These are phyloP conservation scores for Icerya purchasi DNA, from an alignment of 2,888 invertebrate genomes.

Conservation along the genomic window DNA sequence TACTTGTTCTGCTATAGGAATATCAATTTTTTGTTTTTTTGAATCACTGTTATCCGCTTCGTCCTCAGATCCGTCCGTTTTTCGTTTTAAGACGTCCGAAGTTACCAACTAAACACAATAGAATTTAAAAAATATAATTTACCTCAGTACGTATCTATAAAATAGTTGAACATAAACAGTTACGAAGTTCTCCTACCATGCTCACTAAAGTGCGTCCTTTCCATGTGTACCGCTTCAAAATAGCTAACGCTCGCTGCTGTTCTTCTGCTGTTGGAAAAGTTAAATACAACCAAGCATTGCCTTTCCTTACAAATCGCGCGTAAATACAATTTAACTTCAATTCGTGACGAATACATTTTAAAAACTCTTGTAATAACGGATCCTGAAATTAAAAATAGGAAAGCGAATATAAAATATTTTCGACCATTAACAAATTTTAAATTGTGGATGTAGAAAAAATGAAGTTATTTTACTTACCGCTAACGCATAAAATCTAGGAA, in stretches of 20 bases:
- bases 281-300: slow-evolving; percentile 22
- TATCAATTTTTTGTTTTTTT: slow-evolving; percentile 20
- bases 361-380: slow-evolving; percentile 25
- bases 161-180: no score
- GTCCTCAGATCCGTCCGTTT: slow-evolving; percentile 13
- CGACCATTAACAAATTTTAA: not conserved
- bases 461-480: slow-evolving; percentile 19
- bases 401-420: not conserved
- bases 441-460: not conserved
- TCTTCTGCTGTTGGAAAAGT: slow-evolving; percentile 26
- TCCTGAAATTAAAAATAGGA: slow-evolving; percentile 14
- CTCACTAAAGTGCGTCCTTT: slow-evolving; percentile 22
- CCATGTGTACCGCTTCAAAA: slow-evolving; percentile 22
- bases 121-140: not conserved
- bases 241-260: slow-evolving; percentile 25
- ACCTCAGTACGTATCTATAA: not conserved
- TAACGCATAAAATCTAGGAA: slow-evolving; percentile 28
- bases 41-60: slow-evolving; percentile 16
- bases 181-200: slow-evolving; percentile 23
- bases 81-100: slow-evolving; percentile 19
- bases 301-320: slow-evolving; percentile 23
- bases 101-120: slow-evolving; percentile 17
- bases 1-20: slow-evolving; percentile 21
- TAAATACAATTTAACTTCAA: slow-evolving; percentile 28
- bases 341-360: slow-evolving; percentile 26